Conservation (phyloP, 1,140 invertebrate species). For the Tetramorium parvispinum region DNA sequence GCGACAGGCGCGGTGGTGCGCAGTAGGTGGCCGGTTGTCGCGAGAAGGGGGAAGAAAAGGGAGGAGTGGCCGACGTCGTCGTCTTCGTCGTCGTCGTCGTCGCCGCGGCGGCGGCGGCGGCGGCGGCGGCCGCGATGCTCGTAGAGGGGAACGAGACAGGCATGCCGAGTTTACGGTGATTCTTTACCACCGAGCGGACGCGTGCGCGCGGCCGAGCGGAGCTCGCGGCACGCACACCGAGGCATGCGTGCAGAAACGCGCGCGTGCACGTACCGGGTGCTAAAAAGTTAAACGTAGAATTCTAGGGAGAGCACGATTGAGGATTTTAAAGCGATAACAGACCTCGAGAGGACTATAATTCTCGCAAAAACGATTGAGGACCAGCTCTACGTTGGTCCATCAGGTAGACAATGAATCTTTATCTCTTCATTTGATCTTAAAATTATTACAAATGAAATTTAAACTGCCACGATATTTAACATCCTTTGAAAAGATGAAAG, state of each 20-base stretch:
- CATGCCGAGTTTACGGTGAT: constrained; percentile 49
- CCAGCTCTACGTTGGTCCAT: not conserved
- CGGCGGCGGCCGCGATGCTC: constrained; percentile 21
- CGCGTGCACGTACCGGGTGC: constrained; percentile 12
- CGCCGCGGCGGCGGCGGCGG: not conserved
- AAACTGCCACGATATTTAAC: not conserved
- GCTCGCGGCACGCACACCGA: constrained; percentile 8
- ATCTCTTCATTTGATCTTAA: not conserved
- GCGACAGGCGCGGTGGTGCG: constrained; percentile 43
- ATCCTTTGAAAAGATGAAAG: not conserved
- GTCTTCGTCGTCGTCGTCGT: not conserved
- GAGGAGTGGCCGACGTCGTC: constrained; percentile 4
- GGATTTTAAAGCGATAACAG: not conserved
- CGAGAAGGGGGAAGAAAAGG: constrained; percentile 28
- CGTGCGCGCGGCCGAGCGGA: not conserved
- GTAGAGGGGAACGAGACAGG: constrained; percentile 37
- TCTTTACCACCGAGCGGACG: constrained; percentile 25
- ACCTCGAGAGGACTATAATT: no score
- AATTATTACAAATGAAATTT: not conserved
- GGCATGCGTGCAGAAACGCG: constrained; percentile 31
- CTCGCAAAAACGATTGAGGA: not conserved
- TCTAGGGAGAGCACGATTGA: not conserved
- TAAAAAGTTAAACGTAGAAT: constrained; percentile 25
- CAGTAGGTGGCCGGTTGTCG: constrained; percentile 39
- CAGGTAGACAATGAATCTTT: not conserved